Evolutionary conservation across 2,888 invertebrate species (phyloP), one percentile per base, ranked within the genome.

Genomic region (Spisula subtruncata): DNA sequence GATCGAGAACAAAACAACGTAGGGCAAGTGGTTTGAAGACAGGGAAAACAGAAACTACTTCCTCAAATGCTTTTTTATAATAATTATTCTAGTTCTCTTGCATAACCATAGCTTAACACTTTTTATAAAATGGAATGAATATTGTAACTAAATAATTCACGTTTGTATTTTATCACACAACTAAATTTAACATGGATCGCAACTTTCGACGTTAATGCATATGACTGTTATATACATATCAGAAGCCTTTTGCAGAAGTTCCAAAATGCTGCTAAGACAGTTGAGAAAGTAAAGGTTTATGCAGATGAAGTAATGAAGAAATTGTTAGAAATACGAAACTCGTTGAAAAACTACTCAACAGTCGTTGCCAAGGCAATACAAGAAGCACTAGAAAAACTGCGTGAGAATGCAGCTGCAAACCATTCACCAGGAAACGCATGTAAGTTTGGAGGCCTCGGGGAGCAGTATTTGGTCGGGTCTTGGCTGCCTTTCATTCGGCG

Each of bases 271-370:
- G 32, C 71, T 6, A 32, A 6, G 29, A 71, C 71, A 32, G 71
- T 71, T 0, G 71, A 32, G 29, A 8, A 71, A 12, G 71, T 71
- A n/a, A 71, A 71, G 12, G 71, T 12, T 71, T 71, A 71, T 71
- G 71, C 71, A 8, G 32, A 71, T n/a, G 71, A 71, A 71, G 32
- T 71, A 12, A 71, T 71, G 71, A 71, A 71, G 12, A 71, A 71
- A 71, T 32, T 71, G 8, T 0, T 5, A 71, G 71, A 71, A 71
- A 71, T 71, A 4, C 71, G 71, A 8, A 1, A 71, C 6, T 0
- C 71, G 5, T 71, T 71, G 8, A 71, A 29, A 71, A 32, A 71
- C 29, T 71, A 71, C 71, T n/a, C 14, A 10, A 5, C 71, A 12
- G 71, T 71, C n/a, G 16, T 71, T 14, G 71, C 32, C 10, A 29